Percentiles rank a stretch among this genome's conserved stretches.
phyloP scores from a whole-genome alignment of 2,113 vertebrate genomes.

The Marcusenius ussheri region DNA sequence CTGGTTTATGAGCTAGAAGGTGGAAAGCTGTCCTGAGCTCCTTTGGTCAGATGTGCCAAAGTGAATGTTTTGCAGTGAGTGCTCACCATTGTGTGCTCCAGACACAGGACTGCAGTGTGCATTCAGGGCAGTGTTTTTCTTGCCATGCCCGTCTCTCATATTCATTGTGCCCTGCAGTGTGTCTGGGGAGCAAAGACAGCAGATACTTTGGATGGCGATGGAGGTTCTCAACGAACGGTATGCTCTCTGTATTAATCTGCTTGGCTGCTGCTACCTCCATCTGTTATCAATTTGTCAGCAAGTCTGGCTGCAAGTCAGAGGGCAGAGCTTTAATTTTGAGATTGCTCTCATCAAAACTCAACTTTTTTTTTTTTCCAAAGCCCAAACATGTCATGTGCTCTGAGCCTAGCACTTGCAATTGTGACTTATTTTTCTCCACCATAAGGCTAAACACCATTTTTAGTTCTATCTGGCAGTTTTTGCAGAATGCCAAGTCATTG shows the following conservation, averaged over 20 bases:
- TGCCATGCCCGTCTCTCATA: not conserved
- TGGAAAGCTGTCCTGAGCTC: not conserved
- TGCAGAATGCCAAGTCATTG: not conserved
- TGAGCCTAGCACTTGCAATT: not conserved
- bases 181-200: not conserved
- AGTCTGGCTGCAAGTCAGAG: not conserved
- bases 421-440: not conserved
- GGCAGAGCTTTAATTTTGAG: not conserved
- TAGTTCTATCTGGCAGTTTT: not conserved
- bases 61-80: not conserved
- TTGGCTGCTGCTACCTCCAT: not conserved
- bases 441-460: not conserved
- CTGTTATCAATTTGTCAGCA: not conserved
- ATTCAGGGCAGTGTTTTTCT: not conserved
- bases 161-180: not conserved
- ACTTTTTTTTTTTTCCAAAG: not conserved
- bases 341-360: not conserved
- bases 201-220: not conserved
- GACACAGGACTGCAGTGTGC: not conserved
- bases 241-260: not conserved
- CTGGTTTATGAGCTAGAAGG: not conserved
- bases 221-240: not conserved
- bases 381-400: not conserved
- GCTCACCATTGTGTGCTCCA: not conserved
- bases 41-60: slow-evolving; percentile 1